These are phyloP conservation scores for Epizoanthus ramosus DNA, from an alignment of 92 coral and sea anemone genomes.

Conservation along the genomic window DNA sequence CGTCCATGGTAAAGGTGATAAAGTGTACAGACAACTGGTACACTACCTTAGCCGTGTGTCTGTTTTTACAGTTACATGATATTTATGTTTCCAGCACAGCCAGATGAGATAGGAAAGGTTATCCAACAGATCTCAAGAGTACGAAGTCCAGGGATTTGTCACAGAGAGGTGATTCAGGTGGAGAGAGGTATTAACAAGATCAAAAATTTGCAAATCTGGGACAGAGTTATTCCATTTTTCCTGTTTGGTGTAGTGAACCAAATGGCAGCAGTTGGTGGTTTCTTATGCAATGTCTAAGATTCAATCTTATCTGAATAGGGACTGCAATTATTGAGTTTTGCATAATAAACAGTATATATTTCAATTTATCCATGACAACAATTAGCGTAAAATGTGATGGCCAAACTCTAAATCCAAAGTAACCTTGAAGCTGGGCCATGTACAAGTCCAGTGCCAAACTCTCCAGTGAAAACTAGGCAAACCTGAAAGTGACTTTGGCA, in stretches of 20 bases:
- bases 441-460: too few relatives aligned
- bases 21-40: constrained; percentile 50
- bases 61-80: constrained; percentile 26
- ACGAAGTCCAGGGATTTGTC: constrained; percentile 25
- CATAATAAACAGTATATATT: too few relatives aligned
- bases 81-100: constrained; percentile 52
- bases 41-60: constrained; percentile 42
- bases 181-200: too few relatives aligned
- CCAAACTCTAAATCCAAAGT: too few relatives aligned
- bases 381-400: too few relatives aligned
- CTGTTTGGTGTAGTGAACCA: too few relatives aligned
- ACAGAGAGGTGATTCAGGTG: constrained; percentile 43
- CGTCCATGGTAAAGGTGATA: constrained; percentile 21
- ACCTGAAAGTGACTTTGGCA: too few relatives aligned
- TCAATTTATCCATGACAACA: too few relatives aligned
- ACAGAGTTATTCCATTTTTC: too few relatives aligned
- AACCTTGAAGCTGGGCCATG: too few relatives aligned
- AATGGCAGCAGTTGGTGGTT: constrained; percentile 26
- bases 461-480: too few relatives aligned
- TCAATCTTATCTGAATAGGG: constrained; percentile 21
- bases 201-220: too few relatives aligned
- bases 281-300: constrained; percentile 22
- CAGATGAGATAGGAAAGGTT: constrained; percentile 36
- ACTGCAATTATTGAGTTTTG: not conserved
- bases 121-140: constrained; percentile 27